Conservation (phyloP, 2,888 invertebrate genomes). For the Ormia ochracea region DNA sequence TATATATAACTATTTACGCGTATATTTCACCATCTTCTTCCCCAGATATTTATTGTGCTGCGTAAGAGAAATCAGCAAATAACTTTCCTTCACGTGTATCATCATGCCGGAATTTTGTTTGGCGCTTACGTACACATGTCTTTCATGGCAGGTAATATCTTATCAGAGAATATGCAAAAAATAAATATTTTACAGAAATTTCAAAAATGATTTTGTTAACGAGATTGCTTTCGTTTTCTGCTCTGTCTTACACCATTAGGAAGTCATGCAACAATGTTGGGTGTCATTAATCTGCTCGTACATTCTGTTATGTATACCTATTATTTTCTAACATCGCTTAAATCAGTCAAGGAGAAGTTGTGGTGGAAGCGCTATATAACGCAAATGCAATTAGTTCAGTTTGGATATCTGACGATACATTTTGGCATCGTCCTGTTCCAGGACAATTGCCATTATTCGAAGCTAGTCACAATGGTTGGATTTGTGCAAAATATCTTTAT, state of each 20-base stretch:
- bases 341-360: constrained; percentile 83
- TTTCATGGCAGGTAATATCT: constrained; percentile 78
- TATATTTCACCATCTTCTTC: constrained; percentile 7
- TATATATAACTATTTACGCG: too few species aligned
- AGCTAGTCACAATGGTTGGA: constrained; percentile 68
- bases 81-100: constrained; percentile 91
- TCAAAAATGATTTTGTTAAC: background rate
- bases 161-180: background rate
- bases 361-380: constrained; percentile 94
- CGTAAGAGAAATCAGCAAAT: constrained; percentile 89
- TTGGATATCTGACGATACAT: constrained; percentile 80
- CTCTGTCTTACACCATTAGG: constrained; percentile 77
- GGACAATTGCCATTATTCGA: constrained; percentile 70
- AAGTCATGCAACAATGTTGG: constrained; percentile 84
- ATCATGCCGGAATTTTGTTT: constrained; percentile 88
- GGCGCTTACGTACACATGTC: constrained; percentile 81
- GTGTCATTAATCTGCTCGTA: constrained; percentile 85
- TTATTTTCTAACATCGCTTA: constrained; percentile 85
- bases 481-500: constrained; percentile 74
- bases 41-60: constrained; percentile 83
- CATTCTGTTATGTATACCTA: constrained; percentile 91
- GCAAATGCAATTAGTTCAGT: constrained; percentile 88
- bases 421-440: constrained; percentile 76
- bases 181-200: background rate
- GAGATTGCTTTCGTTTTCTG: background rate